Conservation (phyloP, 1,140 invertebrate genomes). For the Drosophila sechellia region DNA sequence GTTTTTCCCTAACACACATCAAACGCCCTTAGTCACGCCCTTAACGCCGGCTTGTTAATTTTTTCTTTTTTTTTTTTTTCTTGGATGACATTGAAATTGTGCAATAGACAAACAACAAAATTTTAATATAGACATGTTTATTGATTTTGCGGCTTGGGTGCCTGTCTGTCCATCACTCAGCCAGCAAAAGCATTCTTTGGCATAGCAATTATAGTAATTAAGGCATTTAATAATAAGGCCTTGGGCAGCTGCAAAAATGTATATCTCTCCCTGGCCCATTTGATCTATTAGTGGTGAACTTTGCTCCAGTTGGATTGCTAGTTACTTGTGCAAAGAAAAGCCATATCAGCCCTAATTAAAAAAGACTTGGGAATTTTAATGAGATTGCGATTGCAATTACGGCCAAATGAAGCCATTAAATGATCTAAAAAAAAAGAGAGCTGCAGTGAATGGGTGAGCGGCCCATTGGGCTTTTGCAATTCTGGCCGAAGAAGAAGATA, state of each 20-base stretch:
- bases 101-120: conserved; percentile 48
- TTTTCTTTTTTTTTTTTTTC: conserved; percentile 25
- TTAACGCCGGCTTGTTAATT: conserved; percentile 64
- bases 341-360: conserved; percentile 37
- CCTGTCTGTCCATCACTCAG: conserved; percentile 42
- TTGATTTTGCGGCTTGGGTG: conserved; percentile 50
- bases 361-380: conserved; percentile 34
- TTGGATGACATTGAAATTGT: conserved; percentile 71
- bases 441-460: conserved; percentile 50
- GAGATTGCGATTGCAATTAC: conserved; percentile 42
- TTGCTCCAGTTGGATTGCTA: conserved; percentile 27
- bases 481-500: conserved; percentile 47
- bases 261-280: background rate
- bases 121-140: conserved; percentile 62
- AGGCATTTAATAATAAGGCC: conserved; percentile 57
- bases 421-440: conserved; percentile 15
- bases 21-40: conserved; percentile 65
- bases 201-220: conserved; percentile 75
- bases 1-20: conserved; percentile 13
- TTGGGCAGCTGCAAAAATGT: conserved; percentile 37
- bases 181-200: conserved; percentile 60
- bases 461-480: conserved; percentile 42
- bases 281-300: conserved; percentile 25
- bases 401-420: conserved; percentile 48
- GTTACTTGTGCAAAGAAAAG: conserved; percentile 30